Conservation (phyloP, 2,797 vertebrate genomes). For the Pseudochirops corinnae region DNA sequence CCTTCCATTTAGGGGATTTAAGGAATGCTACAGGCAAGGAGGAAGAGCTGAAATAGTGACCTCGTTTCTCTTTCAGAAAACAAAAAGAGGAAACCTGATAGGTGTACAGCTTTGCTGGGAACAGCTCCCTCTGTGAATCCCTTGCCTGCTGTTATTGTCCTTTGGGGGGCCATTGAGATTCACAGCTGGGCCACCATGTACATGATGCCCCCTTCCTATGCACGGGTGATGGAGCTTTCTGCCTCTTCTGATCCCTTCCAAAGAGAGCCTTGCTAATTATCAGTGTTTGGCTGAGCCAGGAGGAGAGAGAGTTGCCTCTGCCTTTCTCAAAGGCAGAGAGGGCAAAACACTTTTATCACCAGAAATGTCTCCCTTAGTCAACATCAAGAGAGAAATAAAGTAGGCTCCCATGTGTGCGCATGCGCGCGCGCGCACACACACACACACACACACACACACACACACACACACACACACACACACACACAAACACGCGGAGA, state of each 20-base stretch:
- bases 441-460: not conserved
- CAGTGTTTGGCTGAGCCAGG: not conserved
- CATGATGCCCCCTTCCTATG: not conserved
- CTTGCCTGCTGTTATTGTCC: not conserved
- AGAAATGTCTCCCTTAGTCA: conserved; percentile 19
- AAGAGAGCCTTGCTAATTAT: conserved; percentile 31
- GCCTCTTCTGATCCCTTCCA: conserved; percentile 17
- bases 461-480: not conserved
- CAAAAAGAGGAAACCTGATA: not conserved
- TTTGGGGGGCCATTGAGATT: not conserved
- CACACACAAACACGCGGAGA: not conserved
- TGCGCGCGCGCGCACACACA: not conserved
- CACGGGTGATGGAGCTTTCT: not conserved
- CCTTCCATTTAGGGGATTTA: not conserved
- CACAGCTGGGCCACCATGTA: not conserved
- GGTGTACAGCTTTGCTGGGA: not conserved
- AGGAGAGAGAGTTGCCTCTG: not conserved
- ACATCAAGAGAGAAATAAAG: conserved; percentile 16
- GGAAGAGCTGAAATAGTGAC: not conserved
- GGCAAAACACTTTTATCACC: conserved; percentile 32
- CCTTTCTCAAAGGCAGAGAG: conserved; percentile 30
- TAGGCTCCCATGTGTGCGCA: not conserved
- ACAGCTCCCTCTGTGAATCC: not conserved
- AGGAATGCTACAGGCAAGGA: not conserved
- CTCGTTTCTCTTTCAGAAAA: not conserved